Evolutionary conservation across 92 coral and sea anemone genomes (phyloP).

Genomic region (Desmophyllum pertusum): DNA sequence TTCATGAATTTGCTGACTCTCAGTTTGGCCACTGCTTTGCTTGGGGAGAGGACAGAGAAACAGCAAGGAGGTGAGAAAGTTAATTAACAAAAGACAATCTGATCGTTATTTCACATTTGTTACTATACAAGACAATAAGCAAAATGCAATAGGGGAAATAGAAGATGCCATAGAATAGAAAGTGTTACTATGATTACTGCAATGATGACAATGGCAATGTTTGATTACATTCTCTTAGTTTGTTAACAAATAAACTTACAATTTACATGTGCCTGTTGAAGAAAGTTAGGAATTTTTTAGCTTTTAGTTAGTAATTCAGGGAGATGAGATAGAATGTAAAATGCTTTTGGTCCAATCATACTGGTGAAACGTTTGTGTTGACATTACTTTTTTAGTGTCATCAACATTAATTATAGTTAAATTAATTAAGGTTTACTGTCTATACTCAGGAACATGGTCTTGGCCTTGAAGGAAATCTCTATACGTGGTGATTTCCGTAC

Average conservation of each 20-base stretch:
- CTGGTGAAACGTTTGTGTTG: neutral
- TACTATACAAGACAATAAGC: neutral
- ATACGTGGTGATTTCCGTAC: slow-evolving; percentile 99
- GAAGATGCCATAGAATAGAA: too few relatives aligned
- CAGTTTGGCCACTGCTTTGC: slow-evolving; percentile 99
- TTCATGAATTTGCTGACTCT: slow-evolving; percentile 98
- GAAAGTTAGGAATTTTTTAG: too few relatives aligned
- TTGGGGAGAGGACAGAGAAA: slow-evolving; percentile 99
- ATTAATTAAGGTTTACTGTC: neutral
- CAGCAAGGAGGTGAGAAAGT: slow-evolving; percentile 82
- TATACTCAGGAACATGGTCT: slow-evolving; percentile 76
- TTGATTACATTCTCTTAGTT: too few relatives aligned
- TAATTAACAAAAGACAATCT: neutral
- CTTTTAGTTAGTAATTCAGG: too few relatives aligned
- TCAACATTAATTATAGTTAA: neutral
- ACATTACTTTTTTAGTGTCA: neutral
- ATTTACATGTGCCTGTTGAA: too few relatives aligned
- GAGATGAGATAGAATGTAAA: too few relatives aligned
- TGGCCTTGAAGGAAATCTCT: slow-evolving; percentile 96
- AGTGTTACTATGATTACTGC: too few relatives aligned
- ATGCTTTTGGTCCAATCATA: neutral
- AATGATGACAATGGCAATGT: too few relatives aligned
- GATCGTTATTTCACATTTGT: neutral
- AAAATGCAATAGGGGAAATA: neutral
- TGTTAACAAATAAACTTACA: too few relatives aligned